phyloP scores from a whole-genome alignment of 1,140 invertebrate genomes.

The Lasioglossum baleicum region DNA sequence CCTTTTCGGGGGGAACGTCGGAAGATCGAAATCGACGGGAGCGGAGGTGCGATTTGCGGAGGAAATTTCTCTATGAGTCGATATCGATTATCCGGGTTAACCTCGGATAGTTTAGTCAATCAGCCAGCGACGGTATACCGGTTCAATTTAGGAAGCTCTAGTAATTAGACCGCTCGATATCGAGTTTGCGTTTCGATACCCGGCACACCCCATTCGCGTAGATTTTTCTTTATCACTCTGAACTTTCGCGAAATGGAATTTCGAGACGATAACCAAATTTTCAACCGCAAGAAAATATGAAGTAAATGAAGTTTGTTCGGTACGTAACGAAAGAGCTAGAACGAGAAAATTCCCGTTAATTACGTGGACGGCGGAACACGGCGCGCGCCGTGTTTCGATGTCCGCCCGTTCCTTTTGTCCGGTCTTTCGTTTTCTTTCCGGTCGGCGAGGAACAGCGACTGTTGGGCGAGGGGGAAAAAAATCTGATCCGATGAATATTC shows the following conservation, averaged over 20 bases:
- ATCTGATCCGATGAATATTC: constrained; percentile 43
- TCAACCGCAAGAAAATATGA: too few species aligned
- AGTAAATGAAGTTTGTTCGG: too few species aligned
- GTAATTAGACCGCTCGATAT: background rate
- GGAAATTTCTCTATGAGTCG: background rate
- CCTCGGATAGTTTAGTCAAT: background rate
- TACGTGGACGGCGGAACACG: too few species aligned
- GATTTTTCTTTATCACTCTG: too few species aligned
- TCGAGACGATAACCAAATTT: too few species aligned
- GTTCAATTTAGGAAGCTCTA: background rate
- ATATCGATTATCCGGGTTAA: background rate
- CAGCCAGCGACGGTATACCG: background rate
- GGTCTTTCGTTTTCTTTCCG: background rate
- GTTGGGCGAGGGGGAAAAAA: background rate
- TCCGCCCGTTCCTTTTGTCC: background rate
- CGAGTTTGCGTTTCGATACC: too few species aligned
- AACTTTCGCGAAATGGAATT: too few species aligned
- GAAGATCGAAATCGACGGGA: background rate
- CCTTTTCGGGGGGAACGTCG: background rate
- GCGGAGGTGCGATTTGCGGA: background rate
- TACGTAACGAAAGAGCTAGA: too few species aligned
- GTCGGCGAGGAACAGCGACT: too few species aligned
- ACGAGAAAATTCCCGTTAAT: too few species aligned
- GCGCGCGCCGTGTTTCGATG: too few species aligned
- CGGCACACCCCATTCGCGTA: too few species aligned